Evolutionary conservation across 2,113 vertebrate genomes (phyloP).

Genomic region (Phycodurus eques): DNA sequence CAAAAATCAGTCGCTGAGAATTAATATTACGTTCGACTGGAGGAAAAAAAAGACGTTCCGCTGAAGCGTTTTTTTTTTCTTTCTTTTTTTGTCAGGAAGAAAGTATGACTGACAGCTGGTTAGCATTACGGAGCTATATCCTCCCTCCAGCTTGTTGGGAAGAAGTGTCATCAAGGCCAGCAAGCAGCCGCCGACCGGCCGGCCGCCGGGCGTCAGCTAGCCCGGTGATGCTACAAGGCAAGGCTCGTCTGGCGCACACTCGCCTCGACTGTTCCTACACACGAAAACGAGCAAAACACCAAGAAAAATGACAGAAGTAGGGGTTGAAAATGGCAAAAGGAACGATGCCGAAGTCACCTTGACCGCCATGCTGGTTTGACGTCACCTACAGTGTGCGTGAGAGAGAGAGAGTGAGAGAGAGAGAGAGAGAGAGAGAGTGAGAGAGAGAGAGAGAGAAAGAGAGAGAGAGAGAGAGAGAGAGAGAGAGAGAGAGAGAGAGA

Average conservation of each 20-base stretch:
- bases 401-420: neutral
- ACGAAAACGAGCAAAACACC: conserved; percentile 19
- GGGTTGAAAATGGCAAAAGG: conserved; percentile 35
- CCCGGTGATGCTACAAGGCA: conserved; percentile 47
- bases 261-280: neutral
- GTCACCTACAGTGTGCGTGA: conserved; percentile 61
- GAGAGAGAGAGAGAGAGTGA: neutral
- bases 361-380: conserved; percentile 94
- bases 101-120: conserved; percentile 17
- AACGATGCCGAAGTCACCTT: conserved; percentile 89
- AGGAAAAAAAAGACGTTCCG: neutral
- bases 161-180: conserved; percentile 56
- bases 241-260: neutral
- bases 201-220: conserved; percentile 40
- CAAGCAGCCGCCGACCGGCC: conserved; percentile 6
- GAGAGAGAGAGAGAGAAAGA: neutral
- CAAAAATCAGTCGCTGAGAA: neutral
- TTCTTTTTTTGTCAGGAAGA: neutral
- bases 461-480: too few relatives aligned
- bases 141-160: conserved; percentile 33
- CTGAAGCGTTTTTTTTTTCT: neutral
- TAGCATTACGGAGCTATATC: conserved; percentile 43
- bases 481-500: neutral
- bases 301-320: conserved; percentile 11
- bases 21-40: neutral